Percentiles rank a stretch among this genome's conserved stretches.
phyloP scores from a whole-genome alignment of 2,797 vertebrate genomes.

The Chanos chanos region DNA sequence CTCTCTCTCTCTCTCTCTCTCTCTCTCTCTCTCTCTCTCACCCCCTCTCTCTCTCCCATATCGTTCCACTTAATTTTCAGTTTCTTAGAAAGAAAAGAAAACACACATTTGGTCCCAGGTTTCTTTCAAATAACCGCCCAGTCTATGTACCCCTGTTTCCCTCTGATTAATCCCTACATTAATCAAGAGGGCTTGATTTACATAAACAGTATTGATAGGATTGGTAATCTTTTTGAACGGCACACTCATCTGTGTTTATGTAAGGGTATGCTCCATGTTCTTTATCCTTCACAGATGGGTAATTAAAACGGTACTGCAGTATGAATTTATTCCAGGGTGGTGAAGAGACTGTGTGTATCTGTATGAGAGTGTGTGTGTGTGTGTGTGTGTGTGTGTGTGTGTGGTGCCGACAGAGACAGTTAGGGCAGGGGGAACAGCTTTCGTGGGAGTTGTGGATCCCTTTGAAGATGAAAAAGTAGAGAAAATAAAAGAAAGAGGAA shows the following conservation, averaged over 20 bases:
- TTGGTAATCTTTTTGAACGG: slow-evolving; percentile 54
- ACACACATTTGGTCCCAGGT: too few species aligned
- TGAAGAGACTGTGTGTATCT: neutral
- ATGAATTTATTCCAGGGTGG: slow-evolving; percentile 20
- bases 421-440: neutral
- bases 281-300: slow-evolving; percentile 52
- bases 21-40: neutral
- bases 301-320: slow-evolving; percentile 49
- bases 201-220: slow-evolving; percentile 61
- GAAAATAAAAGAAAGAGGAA: slow-evolving; percentile 49
- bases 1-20: neutral
- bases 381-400: slow-evolving; percentile 16
- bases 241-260: slow-evolving; percentile 55
- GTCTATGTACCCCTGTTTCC: slow-evolving; percentile 16
- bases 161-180: slow-evolving; percentile 64
- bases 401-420: slow-evolving; percentile 21
- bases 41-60: too few species aligned
- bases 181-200: slow-evolving; percentile 61
- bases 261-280: slow-evolving; percentile 41
- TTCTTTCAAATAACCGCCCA: neutral
- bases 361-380: slow-evolving; percentile 4
- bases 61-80: too few species aligned
- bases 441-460: neutral
- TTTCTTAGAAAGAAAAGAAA: too few species aligned
- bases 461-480: slow-evolving; percentile 42